Percentiles rank a stretch among this genome's conserved stretches.
phyloP scores from a whole-genome alignment of 2,113 vertebrate genomes.

The Coregonus clupeaformis region DNA sequence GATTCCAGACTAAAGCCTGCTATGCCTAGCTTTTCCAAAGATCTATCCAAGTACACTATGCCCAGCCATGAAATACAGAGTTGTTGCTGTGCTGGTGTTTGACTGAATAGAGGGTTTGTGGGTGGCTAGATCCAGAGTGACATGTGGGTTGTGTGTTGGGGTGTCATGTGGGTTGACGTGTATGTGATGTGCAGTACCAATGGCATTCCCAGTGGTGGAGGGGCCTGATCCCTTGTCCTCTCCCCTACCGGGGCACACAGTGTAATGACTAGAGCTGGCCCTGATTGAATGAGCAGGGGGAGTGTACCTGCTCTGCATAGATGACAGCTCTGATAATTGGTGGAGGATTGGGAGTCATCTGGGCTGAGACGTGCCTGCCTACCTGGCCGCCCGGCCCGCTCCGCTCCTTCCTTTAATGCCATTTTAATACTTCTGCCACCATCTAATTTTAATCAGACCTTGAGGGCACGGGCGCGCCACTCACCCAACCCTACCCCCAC shows the following conservation, averaged over 20 bases:
- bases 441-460: slow-evolving; percentile 72
- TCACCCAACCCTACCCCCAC: slow-evolving; percentile 31
- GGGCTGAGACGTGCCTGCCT: slow-evolving; percentile 60
- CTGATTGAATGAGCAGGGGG: slow-evolving; percentile 63
- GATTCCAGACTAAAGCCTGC: background rate
- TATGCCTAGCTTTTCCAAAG: no score
- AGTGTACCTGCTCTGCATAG: slow-evolving; percentile 61
- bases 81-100: no score
- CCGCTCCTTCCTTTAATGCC: slow-evolving; percentile 66
- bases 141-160: background rate
- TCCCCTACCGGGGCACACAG: background rate
- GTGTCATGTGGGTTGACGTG: background rate
- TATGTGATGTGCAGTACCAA: no score
- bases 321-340: slow-evolving; percentile 71
- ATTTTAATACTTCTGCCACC: slow-evolving; percentile 66
- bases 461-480: slow-evolving; percentile 47
- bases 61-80: no score
- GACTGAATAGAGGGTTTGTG: no score
- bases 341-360: slow-evolving; percentile 67
- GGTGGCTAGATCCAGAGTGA: background rate
- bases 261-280: slow-evolving; percentile 4
- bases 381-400: slow-evolving; percentile 53
- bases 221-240: no score
- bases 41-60: no score
- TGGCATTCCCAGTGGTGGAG: no score